A percentile compares a stretch with the other conserved stretches of the same genome.
Evolutionary conservation across 2,888 invertebrate genomes (phyloP).

Genomic region (Ochropleura leucogaster): DNA sequence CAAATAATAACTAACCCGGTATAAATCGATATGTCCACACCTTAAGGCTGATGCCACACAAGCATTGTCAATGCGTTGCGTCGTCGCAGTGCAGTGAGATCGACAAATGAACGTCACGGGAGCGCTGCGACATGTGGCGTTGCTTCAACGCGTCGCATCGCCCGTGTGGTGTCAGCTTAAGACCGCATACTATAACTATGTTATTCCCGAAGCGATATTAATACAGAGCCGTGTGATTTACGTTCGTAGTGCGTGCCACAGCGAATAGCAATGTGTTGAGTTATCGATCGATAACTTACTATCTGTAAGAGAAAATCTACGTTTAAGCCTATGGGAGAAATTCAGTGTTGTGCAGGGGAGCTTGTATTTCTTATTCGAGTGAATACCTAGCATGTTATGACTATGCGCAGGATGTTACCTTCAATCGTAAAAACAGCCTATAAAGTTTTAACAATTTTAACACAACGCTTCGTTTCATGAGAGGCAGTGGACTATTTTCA

Average conservation of each 20-base stretch:
- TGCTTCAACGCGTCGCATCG: too few relatives aligned
- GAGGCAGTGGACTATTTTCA: neutral
- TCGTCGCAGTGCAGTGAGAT: neutral
- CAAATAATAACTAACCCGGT: too few relatives aligned
- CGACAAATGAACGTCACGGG: neutral
- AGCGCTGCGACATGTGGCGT: too few relatives aligned
- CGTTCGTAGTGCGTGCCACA: conserved; percentile 52
- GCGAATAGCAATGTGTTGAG: conserved; percentile 48
- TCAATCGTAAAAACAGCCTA: neutral
- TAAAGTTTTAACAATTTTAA: neutral
- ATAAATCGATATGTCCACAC: too few relatives aligned
- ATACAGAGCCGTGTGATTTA: conserved; percentile 47
- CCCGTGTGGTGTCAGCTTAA: neutral
- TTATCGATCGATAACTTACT: conserved; percentile 31
- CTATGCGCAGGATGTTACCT: neutral
- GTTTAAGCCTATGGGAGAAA: neutral
- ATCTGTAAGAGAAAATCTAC: conserved; percentile 45
- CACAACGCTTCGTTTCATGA: neutral
- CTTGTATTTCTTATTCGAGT: neutral
- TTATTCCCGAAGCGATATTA: conserved; percentile 48
- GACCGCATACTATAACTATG: conserved; percentile 33
- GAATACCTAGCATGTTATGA: neutral
- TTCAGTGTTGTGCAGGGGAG: neutral
- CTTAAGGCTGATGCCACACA: too few relatives aligned
- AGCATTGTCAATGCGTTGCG: too few relatives aligned